phyloP scores from a whole-genome alignment of 2,797 vertebrate genomes.

The Tachyglossus aculeatus region DNA sequence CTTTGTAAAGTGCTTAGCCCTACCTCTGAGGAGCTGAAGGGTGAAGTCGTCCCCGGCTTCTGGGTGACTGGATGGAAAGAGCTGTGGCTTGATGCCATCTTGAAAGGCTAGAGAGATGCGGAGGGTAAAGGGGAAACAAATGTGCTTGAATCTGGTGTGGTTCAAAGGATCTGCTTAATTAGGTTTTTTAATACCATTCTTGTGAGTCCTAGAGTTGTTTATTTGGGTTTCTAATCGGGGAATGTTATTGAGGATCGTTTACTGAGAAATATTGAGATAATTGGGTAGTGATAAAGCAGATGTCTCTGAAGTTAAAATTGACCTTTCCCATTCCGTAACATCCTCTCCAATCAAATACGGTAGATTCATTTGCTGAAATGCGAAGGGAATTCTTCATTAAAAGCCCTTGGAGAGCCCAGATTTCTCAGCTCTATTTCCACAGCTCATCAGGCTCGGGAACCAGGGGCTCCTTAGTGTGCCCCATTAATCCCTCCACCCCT shows the following conservation, averaged over 20 bases:
- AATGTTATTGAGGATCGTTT: constrained; percentile 31
- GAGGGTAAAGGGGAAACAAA: constrained; percentile 8
- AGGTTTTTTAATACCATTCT: constrained; percentile 37
- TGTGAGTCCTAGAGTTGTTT: constrained; percentile 26
- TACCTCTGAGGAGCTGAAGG: too few species aligned
- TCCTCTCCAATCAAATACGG: neutral
- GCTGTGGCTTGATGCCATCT: too few species aligned
- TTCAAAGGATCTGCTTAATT: constrained; percentile 51
- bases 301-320: neutral
- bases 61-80: too few species aligned
- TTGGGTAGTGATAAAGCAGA: constrained; percentile 30
- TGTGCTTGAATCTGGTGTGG: constrained; percentile 21
- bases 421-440: neutral
- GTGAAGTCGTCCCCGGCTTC: too few species aligned
- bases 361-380: neutral
- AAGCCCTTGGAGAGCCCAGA: neutral
- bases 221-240: neutral
- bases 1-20: too few species aligned
- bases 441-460: neutral
- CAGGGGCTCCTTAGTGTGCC: neutral
- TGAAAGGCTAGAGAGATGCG: neutral
- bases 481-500: neutral
- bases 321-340: neutral
- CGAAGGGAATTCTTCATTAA: neutral
- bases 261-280: constrained; percentile 21